Conservation (phyloP, 2,888 invertebrate genomes). For the Saturnia pavonia region DNA sequence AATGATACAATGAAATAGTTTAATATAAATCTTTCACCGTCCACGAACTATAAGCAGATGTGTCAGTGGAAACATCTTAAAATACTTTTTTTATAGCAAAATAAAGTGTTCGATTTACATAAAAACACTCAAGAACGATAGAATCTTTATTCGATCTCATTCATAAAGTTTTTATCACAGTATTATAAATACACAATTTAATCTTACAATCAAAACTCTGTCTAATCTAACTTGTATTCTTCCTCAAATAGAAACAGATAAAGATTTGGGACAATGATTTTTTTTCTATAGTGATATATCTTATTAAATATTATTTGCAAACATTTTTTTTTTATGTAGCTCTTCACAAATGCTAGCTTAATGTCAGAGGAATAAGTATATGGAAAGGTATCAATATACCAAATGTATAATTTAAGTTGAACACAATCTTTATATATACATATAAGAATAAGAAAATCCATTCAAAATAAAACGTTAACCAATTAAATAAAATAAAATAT, state of each 20-base stretch:
- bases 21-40: constrained; percentile 2
- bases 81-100: neutral
- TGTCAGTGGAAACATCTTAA: neutral
- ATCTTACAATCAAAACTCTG: neutral
- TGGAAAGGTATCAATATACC: no score
- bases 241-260: neutral
- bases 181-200: constrained; percentile 4
- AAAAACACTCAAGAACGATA: constrained; percentile 5
- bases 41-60: neutral
- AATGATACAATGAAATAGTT: constrained; percentile 2
- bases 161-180: constrained; percentile 3
- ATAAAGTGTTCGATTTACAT: constrained; percentile 5
- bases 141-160: constrained; percentile 9
- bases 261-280: neutral
- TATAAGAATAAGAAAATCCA: neutral
- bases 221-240: neutral
- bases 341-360: neutral
- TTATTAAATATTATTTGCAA: neutral
- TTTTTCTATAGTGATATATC: neutral
- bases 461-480: neutral
- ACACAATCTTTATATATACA: neutral
- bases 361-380: neutral
- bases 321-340: neutral
- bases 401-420: no score
- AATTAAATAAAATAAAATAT: neutral